phyloP scores from a whole-genome alignment of 2,797 vertebrate species.

The Falco columbarius region DNA sequence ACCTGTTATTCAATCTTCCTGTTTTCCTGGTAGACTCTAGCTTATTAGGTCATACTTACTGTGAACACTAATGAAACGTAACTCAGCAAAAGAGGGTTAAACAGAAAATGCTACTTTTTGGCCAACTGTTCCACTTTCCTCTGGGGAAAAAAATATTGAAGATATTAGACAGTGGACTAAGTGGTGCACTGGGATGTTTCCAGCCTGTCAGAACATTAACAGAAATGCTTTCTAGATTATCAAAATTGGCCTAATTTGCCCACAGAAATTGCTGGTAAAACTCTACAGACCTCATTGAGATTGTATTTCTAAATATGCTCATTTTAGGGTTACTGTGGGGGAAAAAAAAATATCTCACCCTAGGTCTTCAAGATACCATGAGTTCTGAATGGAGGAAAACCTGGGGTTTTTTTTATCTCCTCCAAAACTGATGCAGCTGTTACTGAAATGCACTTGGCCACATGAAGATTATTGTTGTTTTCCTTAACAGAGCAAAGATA shows the following conservation, averaged over 20 bases:
- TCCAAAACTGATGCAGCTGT: not conserved
- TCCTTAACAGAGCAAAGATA: not conserved
- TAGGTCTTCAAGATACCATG: not conserved
- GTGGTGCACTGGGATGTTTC: not conserved
- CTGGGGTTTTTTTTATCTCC: not conserved
- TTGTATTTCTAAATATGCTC: rapidly evolving
- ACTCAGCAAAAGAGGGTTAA: not conserved
- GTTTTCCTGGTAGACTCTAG: not conserved
- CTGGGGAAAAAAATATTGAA: not conserved
- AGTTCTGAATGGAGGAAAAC: not conserved
- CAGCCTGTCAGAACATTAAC: not conserved
- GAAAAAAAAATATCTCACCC: not conserved
- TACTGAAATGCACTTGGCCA: not conserved
- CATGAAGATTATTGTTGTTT: not conserved
- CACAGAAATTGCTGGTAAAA: not conserved
- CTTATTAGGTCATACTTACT: not conserved
- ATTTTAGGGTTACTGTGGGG: not conserved
- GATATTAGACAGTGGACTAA: not conserved
- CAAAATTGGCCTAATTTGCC: not conserved
- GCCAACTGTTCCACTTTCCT: not conserved
- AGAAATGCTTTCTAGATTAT: not conserved
- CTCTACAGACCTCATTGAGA: not conserved
- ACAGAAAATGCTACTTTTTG: not conserved
- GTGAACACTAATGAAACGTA: not conserved
- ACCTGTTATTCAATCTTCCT: not conserved